These are phyloP conservation scores for Sarcophaga peregrina DNA, from an alignment of 1,140 invertebrate genomes.

Conservation along the genomic window DNA sequence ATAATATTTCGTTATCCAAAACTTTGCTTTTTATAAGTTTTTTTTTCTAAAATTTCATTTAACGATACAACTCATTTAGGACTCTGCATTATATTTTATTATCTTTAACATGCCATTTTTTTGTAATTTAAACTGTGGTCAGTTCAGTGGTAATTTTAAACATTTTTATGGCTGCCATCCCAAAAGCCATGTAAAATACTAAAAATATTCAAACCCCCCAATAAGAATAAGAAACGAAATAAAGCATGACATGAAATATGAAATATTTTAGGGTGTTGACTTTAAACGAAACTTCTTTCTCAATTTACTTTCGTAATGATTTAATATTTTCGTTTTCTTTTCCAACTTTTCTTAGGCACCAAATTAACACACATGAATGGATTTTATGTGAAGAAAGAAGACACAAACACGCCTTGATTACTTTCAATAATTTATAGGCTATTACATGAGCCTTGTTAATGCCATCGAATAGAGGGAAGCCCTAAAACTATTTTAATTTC, in stretches of 20 bases:
- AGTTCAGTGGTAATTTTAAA: slow-evolving; percentile 15
- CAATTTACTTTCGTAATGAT: background rate
- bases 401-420: slow-evolving; percentile 21
- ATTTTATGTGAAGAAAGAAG: background rate
- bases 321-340: background rate
- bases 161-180: slow-evolving; percentile 16
- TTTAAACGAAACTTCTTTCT: background rate
- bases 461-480: background rate
- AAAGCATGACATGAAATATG: background rate
- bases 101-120: background rate
- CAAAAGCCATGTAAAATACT: background rate
- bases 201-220: background rate
- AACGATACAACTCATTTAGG: background rate
- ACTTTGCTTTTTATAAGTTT: no score
- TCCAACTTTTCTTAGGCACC: background rate
- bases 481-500: background rate
- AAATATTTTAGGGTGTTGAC: background rate
- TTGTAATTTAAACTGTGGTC: slow-evolving; percentile 24
- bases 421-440: background rate
- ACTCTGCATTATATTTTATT: background rate
- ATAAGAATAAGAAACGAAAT: background rate
- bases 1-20: no score
- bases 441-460: background rate
- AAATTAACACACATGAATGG: background rate
- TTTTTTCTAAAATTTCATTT: no score